Conservation (phyloP, 2,113 vertebrate species). For the Coregonus clupeaformis region DNA sequence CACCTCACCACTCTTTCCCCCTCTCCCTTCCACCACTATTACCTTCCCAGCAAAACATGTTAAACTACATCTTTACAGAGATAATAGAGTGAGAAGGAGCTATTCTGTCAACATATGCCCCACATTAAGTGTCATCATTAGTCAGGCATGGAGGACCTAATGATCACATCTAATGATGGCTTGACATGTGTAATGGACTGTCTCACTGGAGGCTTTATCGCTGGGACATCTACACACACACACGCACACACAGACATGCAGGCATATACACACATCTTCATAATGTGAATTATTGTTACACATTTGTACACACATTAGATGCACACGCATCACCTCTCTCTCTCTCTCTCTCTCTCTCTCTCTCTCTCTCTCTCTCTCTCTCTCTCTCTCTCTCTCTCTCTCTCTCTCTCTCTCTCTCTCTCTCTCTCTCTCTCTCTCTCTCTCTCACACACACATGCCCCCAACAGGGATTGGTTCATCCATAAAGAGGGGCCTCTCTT, state of each 20-base stretch:
- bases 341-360: not conserved
- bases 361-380: slow-evolving; percentile 1
- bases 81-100: slow-evolving; percentile 17
- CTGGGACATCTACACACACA: slow-evolving; percentile 4
- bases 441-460: slow-evolving; percentile 13
- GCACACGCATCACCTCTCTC: slow-evolving; percentile 9
- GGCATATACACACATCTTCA: not conserved
- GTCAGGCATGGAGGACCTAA: slow-evolving; percentile 42
- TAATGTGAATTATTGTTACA: too few relatives aligned
- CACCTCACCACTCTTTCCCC: slow-evolving; percentile 26
- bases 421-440: not conserved
- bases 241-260: not conserved
- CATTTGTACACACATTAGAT: not conserved
- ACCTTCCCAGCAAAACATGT: slow-evolving; percentile 17
- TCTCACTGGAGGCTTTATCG: slow-evolving; percentile 38
- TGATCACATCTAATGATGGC: slow-evolving; percentile 52
- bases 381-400: not conserved
- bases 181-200: slow-evolving; percentile 49
- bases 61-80: slow-evolving; percentile 12
- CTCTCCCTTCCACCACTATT: not conserved
- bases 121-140: slow-evolving; percentile 36
- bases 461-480: slow-evolving; percentile 58
- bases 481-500: slow-evolving; percentile 41
- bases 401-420: slow-evolving; percentile 1
- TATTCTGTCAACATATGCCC: too few relatives aligned